These are phyloP conservation scores for Stichopus chloronotus DNA, from an alignment of 35 echinoderm and acorn worm genomes.

Conservation along the genomic window DNA sequence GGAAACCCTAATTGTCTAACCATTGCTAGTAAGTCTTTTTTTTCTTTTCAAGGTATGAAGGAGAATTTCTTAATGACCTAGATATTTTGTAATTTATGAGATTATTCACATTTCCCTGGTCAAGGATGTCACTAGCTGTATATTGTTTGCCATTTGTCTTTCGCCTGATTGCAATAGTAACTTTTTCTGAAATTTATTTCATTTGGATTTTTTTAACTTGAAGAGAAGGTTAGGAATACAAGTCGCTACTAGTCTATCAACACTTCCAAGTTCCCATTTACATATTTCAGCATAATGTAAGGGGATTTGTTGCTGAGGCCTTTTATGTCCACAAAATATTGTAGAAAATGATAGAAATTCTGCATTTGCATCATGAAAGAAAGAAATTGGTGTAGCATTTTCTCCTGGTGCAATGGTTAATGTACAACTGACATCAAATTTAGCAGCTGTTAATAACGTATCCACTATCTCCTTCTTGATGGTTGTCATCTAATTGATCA, in stretches of 20 bases:
- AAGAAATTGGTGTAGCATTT: slow-evolving; percentile 19
- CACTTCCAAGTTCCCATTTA: slow-evolving; percentile 32
- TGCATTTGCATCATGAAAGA: slow-evolving; percentile 49
- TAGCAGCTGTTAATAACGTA: slow-evolving; percentile 3
- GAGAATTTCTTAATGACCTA: neutral
- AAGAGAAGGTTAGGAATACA: slow-evolving; percentile 32
- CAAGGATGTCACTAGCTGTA: slow-evolving; percentile 10
- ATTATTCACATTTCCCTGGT: slow-evolving; percentile 2
- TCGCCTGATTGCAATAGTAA: neutral
- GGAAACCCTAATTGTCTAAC: slow-evolving; percentile 31
- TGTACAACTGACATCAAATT: slow-evolving; percentile 5
- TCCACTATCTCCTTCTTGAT: neutral
- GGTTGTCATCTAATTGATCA: neutral
- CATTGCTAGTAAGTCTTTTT: neutral
- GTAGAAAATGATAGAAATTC: slow-evolving; percentile 56
- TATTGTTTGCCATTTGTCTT: neutral
- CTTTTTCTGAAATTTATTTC: too few relatives aligned
- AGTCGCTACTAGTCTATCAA: slow-evolving; percentile 38
- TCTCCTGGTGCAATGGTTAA: slow-evolving; percentile 38
- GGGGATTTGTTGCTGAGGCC: neutral
- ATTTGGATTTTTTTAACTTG: slow-evolving; percentile 1
- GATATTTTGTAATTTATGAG: neutral
- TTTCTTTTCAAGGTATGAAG: neutral
- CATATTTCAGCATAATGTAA: slow-evolving; percentile 34
- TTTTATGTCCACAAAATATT: slow-evolving; percentile 30